Base-by-base conservation (phyloP, 2,113 vertebrate species). In the Ammodramus savannarum region DNA sequence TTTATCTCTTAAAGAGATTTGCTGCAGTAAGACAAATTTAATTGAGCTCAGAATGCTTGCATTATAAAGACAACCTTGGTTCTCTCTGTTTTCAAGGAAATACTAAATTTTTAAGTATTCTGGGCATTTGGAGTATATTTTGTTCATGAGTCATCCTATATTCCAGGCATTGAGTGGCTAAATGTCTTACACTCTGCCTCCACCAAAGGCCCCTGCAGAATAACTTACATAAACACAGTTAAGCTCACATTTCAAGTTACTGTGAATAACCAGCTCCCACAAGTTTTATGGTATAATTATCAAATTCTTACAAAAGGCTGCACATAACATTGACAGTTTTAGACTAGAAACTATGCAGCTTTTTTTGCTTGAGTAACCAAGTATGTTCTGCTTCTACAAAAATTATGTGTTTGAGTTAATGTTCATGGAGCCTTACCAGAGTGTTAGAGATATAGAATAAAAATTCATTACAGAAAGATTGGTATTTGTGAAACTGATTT, bases 241-340 rank as follows among this genome's bases (percentile, higher is more conserved):
- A 55, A 71, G 86, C 61, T 90, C 68, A 67, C 69, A 68, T 95
- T 95, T 95, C 87, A 81, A 81, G 21, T 82, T 57, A 73, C 49
- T 73, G 66, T 5, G 43, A 87, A 73, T 76, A 73, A 16, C 69
- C 41, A n/a, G 19, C 78, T 95, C 74, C 78, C 87, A 54, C 73
- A 89, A 85, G 34, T 48, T 82, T 91, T 85, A 94, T 11, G n/a
- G 77, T 72, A 27, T 44, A 95, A 87, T 93, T 95, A 85, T 20
- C 34, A 65, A 65, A 72, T 85, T 41, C 67, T 85, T 89, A 75
- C 23, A 59, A 61, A 85, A 93, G 51, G 19, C n/a, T 55, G 9
- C 31, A 75, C 57, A 46, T 75, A 46, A 71, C 57, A 84, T 31
- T 63, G 4, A 8, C 39, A 44, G 31, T 13, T 27, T 54, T 71